Evolutionary conservation across 2,888 invertebrate species (phyloP).

Genomic region (Caenorhabditis panamensis): DNA sequence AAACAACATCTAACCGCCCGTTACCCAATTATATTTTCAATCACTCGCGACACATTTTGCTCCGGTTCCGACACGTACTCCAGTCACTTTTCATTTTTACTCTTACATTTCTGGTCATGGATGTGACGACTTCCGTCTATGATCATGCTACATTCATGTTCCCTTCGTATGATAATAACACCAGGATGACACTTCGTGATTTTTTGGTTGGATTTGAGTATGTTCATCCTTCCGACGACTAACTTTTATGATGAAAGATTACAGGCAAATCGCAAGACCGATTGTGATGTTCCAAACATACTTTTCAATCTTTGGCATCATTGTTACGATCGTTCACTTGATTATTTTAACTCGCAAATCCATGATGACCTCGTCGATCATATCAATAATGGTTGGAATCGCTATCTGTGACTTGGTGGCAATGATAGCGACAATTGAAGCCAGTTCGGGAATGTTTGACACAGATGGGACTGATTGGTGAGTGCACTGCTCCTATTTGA

Average conservation of each 20-base stretch:
- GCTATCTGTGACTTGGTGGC: constrained; percentile 19
- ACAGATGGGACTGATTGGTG: constrained; percentile 12
- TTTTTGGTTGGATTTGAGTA: not conserved
- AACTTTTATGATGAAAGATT: not conserved
- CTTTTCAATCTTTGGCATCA: not conserved
- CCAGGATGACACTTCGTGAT: not conserved
- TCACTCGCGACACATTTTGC: not conserved
- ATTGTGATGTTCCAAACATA: not conserved
- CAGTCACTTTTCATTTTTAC: not conserved
- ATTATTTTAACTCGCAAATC: constrained; percentile 21
- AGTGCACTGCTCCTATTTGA: not conserved
- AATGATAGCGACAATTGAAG: constrained; percentile 5
- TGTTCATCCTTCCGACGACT: not conserved
- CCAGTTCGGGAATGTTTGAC: not conserved
- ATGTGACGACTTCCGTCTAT: constrained; percentile 5
- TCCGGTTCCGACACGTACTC: not conserved
- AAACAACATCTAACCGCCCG: not conserved
- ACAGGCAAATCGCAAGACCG: not conserved
- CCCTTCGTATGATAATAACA: not conserved
- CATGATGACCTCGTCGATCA: constrained; percentile 35
- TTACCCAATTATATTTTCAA: not conserved
- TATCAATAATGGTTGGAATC: constrained; percentile 34
- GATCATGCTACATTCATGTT: constrained; percentile 15
- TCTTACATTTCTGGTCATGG: not conserved
- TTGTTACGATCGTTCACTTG: constrained; percentile 5